Percentiles rank a stretch among this genome's conserved stretches.
phyloP scores from a whole-genome alignment of 1,140 invertebrate species.

The Thaumatotibia leucotreta region DNA sequence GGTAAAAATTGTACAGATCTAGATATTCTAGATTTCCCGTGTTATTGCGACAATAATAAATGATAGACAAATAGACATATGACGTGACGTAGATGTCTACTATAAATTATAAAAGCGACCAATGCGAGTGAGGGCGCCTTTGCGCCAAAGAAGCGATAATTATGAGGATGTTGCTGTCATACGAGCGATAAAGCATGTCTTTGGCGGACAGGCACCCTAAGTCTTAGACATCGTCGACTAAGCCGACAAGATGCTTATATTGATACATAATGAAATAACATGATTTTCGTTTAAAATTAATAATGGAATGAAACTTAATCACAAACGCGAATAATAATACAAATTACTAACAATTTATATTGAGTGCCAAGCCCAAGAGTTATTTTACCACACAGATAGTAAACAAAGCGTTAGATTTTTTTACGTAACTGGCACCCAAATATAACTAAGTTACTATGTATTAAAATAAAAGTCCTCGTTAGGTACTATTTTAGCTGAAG shows the following conservation, averaged over 20 bases:
- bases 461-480: background rate
- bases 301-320: slow-evolving; percentile 11
- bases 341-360: background rate
- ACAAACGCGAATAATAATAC: background rate
- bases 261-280: background rate
- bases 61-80: no score
- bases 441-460: background rate
- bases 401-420: background rate
- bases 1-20: no score
- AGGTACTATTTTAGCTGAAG: background rate
- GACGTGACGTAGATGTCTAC: no score
- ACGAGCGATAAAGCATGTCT: no score
- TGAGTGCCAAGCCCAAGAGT: background rate
- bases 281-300: background rate
- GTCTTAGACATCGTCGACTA: background rate
- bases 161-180: no score
- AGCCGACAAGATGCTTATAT: background rate
- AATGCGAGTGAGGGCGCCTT: no score
- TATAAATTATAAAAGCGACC: no score
- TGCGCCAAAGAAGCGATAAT: no score
- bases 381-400: background rate
- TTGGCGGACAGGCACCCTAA: background rate
- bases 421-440: background rate
- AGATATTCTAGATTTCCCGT: no score
- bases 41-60: no score